These are phyloP conservation scores for Otolemur garnettii DNA, from an alignment of 2,113 vertebrate species.

Conservation along the genomic window DNA sequence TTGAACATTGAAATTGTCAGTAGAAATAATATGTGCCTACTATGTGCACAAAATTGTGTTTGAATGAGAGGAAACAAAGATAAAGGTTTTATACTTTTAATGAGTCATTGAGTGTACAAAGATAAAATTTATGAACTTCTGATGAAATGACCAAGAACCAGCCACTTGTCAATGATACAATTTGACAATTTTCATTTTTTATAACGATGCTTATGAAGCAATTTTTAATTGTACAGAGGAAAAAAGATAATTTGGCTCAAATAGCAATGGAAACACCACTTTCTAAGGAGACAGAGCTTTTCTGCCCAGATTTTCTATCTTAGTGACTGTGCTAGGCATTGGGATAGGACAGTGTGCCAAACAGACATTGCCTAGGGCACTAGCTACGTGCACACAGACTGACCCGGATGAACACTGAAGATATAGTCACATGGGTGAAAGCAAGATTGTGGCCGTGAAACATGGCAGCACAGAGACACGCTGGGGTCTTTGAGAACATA, in stretches of 20 bases:
- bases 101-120: background rate
- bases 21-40: background rate
- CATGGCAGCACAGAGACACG: background rate
- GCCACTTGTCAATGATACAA: background rate
- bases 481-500: background rate
- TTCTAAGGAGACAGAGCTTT: background rate
- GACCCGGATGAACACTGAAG: background rate
- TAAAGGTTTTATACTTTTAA: background rate
- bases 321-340: background rate
- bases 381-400: background rate
- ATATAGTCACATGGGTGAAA: background rate
- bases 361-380: background rate
- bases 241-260: background rate
- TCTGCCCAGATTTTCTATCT: background rate
- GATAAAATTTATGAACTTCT: background rate
- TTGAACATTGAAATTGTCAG: background rate
- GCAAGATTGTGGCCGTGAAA: background rate
- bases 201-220: background rate
- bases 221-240: background rate
- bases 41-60: background rate
- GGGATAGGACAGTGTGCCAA: background rate
- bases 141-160: background rate
- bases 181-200: conserved; percentile 42
- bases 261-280: background rate
- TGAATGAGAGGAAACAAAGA: background rate